Conservation (phyloP, 2,797 vertebrate genomes). For the Fistularia commersonii region DNA sequence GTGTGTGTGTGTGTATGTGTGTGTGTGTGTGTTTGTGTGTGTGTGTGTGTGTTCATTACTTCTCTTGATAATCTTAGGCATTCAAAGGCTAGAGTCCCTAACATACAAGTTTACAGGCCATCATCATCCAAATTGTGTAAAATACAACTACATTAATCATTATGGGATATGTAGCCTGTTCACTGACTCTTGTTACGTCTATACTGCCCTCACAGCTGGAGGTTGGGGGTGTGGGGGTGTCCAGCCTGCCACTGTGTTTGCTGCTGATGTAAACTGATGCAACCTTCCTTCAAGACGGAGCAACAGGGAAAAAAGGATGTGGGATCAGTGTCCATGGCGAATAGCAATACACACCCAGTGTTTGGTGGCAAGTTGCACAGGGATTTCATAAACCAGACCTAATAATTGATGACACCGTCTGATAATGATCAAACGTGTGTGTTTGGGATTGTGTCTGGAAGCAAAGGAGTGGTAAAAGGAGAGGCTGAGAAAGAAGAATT, state of each 20-base stretch:
- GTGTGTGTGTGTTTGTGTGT: too few species aligned
- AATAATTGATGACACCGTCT: slow-evolving; percentile 57
- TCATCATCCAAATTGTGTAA: slow-evolving; percentile 11
- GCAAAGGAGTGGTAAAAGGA: not conserved
- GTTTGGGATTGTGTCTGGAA: slow-evolving; percentile 4
- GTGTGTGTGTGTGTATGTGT: too few species aligned
- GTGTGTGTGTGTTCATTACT: too few species aligned
- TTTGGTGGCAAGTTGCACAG: slow-evolving; percentile 48
- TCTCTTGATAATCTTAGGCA: too few species aligned
- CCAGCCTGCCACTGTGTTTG: slow-evolving; percentile 48
- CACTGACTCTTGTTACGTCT: slow-evolving; percentile 7
- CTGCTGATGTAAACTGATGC: slow-evolving; percentile 73
- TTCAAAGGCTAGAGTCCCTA: too few species aligned
- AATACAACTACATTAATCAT: slow-evolving; percentile 17
- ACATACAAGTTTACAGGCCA: slow-evolving; percentile 1
- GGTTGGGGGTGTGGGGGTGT: slow-evolving; percentile 29
- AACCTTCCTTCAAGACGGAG: slow-evolving; percentile 66
- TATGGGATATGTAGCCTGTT: slow-evolving; percentile 18
- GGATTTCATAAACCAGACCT: slow-evolving; percentile 57
- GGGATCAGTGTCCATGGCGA: slow-evolving; percentile 54
- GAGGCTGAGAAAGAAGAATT: not conserved
- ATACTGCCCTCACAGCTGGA: slow-evolving; percentile 24
- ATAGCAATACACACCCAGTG: slow-evolving; percentile 20
- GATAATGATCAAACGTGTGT: slow-evolving; percentile 45
- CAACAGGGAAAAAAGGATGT: slow-evolving; percentile 34